Evolutionary conservation across 2,888 invertebrate species (phyloP), one percentile per base, ranked within the genome.

Genomic region (Coelinius sp.): DNA sequence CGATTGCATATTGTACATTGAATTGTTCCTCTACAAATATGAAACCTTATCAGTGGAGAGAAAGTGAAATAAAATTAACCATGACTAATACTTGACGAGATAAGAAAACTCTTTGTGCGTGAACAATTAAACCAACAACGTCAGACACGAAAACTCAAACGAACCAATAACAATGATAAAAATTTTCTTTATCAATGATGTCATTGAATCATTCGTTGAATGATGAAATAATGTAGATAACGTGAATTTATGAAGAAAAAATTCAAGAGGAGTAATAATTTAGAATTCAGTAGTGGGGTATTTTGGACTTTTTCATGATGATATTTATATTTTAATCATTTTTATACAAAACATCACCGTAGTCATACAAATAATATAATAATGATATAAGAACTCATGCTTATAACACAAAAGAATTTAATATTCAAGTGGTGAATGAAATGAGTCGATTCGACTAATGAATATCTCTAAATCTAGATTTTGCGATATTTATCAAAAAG

Each of bases 1-100:
- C 8, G 12, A 53, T 14, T 22, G 27, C 10, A 14, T 25, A 24
- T 53, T 53, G 41, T n/a, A 41, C n/a, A 41, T n/a, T 53, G n/a
- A 59, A 35, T 31, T 31, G 14, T 59, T 35, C 12, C 1, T 1
- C 31, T 7, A 31, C n/a, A 31, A 17, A 17, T 27, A 17, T 31
- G 7, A 27, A 8, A n/a, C 35, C 59, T 59, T 59, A 59, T 59
- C 59, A 59, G 59, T 35, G 20, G 31, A 59, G 31, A 59, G 31
- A 35, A 59, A 31, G 27, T 8, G 20, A 59, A 59, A 59, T 35
- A 59, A 59, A 59, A 59, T 59, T 35, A 59, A 31, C 6, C 10
- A 8, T 59, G 59, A 59, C 31, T 59, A 59, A 59, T 35, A 2
- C 14, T 17, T 12, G 20, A 20, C 1, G 20, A 35, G 59, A 59